These are phyloP conservation scores for Carcina quercana DNA, from an alignment of 2,888 invertebrate species.

Conservation along the genomic window DNA sequence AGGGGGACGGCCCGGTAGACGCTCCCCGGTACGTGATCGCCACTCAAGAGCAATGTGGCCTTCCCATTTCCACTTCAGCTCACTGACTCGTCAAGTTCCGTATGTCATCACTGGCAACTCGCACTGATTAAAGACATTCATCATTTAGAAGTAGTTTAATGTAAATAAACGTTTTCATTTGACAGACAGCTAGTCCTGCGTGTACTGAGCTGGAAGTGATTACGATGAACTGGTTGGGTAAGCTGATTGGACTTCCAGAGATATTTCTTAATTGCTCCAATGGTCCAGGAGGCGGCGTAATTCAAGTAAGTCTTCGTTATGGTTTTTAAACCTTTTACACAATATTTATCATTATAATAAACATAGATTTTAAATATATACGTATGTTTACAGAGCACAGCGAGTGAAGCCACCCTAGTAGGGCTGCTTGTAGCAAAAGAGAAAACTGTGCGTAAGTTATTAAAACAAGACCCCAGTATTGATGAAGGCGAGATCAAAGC, in stretches of 20 bases:
- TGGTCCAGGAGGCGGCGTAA: slow-evolving; percentile 88
- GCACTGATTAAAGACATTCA: no score
- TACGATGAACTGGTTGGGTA: slow-evolving; percentile 95
- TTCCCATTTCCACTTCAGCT: no score
- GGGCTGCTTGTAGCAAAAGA: slow-evolving; percentile 86
- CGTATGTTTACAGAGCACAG: slow-evolving; percentile 79
- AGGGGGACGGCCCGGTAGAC: no score
- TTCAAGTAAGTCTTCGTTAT: slow-evolving; percentile 76
- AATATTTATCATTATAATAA: not conserved
- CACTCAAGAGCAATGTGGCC: no score
- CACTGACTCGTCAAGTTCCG: no score
- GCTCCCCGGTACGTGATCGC: no score
- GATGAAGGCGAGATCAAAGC: slow-evolving; percentile 77
- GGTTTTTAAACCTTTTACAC: not conserved
- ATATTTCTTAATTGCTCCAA: slow-evolving; percentile 85
- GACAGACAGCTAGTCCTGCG: slow-evolving; percentile 87
- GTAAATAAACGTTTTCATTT: no score
- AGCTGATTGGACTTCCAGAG: slow-evolving; percentile 86
- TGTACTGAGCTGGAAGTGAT: slow-evolving; percentile 95
- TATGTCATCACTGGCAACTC: no score
- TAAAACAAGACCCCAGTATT: slow-evolving; percentile 71
- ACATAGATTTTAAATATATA: not conserved
- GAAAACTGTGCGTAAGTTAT: slow-evolving; percentile 75
- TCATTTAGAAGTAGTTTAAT: no score
- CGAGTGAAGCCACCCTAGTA: slow-evolving; percentile 91